Conservation (phyloP, 2,888 invertebrate genomes). For the Scaptomyza parva region DNA sequence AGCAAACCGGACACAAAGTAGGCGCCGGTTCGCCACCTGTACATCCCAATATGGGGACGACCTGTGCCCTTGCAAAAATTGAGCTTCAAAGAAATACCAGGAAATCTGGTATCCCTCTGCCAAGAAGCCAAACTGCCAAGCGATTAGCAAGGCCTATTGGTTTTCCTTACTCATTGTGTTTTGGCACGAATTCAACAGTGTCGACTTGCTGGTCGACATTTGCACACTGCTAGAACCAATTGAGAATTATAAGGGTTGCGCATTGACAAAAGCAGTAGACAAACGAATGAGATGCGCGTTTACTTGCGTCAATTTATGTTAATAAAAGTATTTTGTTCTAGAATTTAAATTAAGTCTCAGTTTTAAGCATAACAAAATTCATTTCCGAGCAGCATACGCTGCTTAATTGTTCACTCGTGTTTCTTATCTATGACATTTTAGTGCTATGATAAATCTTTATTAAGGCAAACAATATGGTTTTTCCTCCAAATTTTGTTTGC, state of each 20-base stretch:
- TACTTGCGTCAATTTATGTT: constrained; percentile 26
- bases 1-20: constrained; percentile 76
- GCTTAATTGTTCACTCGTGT: constrained; percentile 53
- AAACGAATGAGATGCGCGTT: background rate
- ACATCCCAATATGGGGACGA: constrained; percentile 72
- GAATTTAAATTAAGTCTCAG: constrained; percentile 10
- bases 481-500: background rate
- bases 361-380: background rate
- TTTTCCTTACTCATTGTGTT: constrained; percentile 84
- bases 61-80: constrained; percentile 83
- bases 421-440: constrained; percentile 37
- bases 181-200: constrained; percentile 67
- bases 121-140: constrained; percentile 81
- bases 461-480: too few relatives aligned
- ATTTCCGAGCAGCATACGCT: constrained; percentile 34
- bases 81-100: constrained; percentile 70
- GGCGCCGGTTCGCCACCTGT: constrained; percentile 56
- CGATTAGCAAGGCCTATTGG: constrained; percentile 79
- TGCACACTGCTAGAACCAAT: constrained; percentile 37
- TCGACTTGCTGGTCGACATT: constrained; percentile 1
- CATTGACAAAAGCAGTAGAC: background rate
- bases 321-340: constrained; percentile 39
- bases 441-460: background rate
- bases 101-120: constrained; percentile 55
- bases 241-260: constrained; percentile 60